Percentiles rank a stretch among this genome's conserved stretches.
Evolutionary conservation across 2,888 invertebrate genomes (phyloP).

Genomic region (Euplagia quadripunctaria): DNA sequence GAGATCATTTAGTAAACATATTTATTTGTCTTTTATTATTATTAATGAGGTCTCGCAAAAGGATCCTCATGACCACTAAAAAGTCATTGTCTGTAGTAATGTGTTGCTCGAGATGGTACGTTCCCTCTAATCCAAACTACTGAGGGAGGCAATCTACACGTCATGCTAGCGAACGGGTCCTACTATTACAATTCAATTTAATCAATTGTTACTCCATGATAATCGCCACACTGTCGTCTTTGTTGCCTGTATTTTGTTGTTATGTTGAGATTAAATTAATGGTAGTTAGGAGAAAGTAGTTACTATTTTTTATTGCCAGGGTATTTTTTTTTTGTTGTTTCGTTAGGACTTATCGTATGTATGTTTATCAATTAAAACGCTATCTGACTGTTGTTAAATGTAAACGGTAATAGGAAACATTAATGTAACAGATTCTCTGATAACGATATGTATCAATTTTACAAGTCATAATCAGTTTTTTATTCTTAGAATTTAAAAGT

Average conservation of each 20-base stretch:
- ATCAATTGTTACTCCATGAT: constrained; percentile 35
- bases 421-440: constrained; percentile 29
- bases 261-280: neutral
- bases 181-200: constrained; percentile 15
- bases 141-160: too few relatives aligned
- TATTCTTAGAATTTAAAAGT: constrained; percentile 10
- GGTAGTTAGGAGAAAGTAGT: neutral
- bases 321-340: neutral
- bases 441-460: constrained; percentile 42
- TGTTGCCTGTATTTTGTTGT: neutral
- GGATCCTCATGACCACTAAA: too few relatives aligned
- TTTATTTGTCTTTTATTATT: neutral
- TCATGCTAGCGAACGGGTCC: neutral
- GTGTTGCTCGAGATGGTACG: too few relatives aligned
- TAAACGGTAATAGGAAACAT: constrained; percentile 41
- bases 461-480: constrained; percentile 9
- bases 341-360: constrained; percentile 27
- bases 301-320: neutral
- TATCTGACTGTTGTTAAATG: constrained; percentile 24
- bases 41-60: too few relatives aligned
- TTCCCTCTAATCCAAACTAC: too few relatives aligned
- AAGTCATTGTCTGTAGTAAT: too few relatives aligned
- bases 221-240: neutral
- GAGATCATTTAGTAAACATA: neutral
- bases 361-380: constrained; percentile 33